phyloP scores from a whole-genome alignment of 2,888 invertebrate genomes.

The Orthosia cruda region DNA sequence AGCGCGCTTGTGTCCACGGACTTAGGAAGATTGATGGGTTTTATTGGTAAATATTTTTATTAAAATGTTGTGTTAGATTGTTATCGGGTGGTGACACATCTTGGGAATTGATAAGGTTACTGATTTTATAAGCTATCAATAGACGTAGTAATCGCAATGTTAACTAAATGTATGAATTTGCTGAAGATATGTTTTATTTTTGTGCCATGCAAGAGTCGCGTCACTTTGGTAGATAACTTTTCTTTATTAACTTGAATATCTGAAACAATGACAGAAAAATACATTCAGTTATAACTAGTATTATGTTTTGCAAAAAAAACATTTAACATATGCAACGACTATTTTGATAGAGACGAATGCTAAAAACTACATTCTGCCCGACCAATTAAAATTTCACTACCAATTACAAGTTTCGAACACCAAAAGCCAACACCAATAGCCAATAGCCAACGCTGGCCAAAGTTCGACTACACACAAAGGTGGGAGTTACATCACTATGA shows the following conservation, averaged over 20 bases:
- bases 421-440: background rate
- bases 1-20: slow-evolving; percentile 73
- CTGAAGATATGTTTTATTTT: background rate
- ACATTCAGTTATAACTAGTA: too few species aligned
- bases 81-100: slow-evolving; percentile 16
- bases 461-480: slow-evolving; percentile 40
- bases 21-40: slow-evolving; percentile 72
- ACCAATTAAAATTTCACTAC: background rate
- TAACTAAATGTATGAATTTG: background rate
- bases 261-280: background rate
- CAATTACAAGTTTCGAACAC: background rate
- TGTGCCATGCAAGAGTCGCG: background rate
- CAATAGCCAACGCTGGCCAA: background rate
- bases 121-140: background rate
- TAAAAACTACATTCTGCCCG: background rate
- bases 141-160: background rate
- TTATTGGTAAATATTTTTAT: slow-evolving; percentile 60
- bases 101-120: background rate
- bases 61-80: slow-evolving; percentile 27
- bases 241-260: background rate
- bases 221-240: background rate
- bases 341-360: background rate
- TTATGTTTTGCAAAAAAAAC: too few species aligned
- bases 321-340: background rate
- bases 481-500: slow-evolving; percentile 34